Base-by-base conservation (phyloP, 2,797 vertebrate species). In the Rhinatrema bivittatum region DNA sequence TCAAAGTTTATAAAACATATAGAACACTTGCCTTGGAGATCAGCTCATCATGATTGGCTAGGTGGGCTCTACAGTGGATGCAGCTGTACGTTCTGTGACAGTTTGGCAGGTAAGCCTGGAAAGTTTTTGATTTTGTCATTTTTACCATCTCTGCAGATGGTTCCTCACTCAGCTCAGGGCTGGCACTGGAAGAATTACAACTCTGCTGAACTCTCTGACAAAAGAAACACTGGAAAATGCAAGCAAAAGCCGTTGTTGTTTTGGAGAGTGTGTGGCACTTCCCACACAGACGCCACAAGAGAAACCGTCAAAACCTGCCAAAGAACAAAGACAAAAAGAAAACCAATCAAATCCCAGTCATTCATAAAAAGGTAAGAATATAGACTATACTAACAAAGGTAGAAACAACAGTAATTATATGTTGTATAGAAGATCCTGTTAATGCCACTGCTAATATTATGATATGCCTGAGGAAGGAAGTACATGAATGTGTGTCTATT, bases 21-120 rank as follows among this genome's bases (percentile, higher is more conserved):
- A 32, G 52, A 26, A 13, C 65, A 79, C 81, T 78, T 84, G 91
- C 94, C 93, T 98, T 98, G 61, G 95, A 98, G 80, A 99, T 97
- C 64, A 99, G 90, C 74, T 99, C 95, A 31, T 99, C 95, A 1
- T 98, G 94, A 57, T 93, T 97, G 72, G 94, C 95, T 75, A 98
- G 86, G 57, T 98, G 95, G n/a, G 95, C 94, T 74, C 94, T 87
- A 84, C 95, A 98, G 85, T 98, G 95, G 70, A 95, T 93, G 49
- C 95, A 98, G 84, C 95, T 98, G 78, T 98, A 98, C 9, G 94
- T 98, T 42, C 95, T 87, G 39, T 96, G 94, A 67, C 95, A 96
- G 61, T 72, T 84, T 2, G 94, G 92, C 85, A 98, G 81, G 62
- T 98, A 98, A 28, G 94, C 95, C 85, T 97, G 94, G 83, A 98